Evolutionary conservation across 2,113 vertebrate species (phyloP).

Genomic region (Gobiocypris rarus): DNA sequence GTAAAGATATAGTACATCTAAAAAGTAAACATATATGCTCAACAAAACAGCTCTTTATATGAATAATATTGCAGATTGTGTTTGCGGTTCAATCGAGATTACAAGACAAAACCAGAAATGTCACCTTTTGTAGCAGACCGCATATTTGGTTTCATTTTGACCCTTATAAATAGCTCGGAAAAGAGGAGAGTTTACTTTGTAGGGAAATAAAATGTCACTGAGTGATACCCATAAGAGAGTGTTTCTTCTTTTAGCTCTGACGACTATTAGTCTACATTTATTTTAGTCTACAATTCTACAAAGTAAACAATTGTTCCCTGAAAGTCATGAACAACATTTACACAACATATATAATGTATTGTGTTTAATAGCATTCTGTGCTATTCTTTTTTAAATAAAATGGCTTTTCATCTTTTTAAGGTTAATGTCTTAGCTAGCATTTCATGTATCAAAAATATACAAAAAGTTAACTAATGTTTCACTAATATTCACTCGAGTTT

Average conservation of each 20-base stretch:
- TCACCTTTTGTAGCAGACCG: not conserved
- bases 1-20: not conserved
- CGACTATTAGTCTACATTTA: too few species aligned
- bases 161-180: constrained; percentile 17
- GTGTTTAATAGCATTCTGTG: not conserved
- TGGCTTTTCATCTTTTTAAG: not conserved
- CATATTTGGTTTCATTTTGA: constrained; percentile 31
- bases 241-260: not conserved
- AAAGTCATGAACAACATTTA: not conserved
- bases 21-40: not conserved
- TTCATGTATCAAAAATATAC: too few species aligned
- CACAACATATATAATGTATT: too few species aligned
- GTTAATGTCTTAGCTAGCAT: not conserved
- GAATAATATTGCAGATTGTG: not conserved
- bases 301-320: not conserved
- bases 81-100: not conserved
- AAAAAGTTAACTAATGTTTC: too few species aligned
- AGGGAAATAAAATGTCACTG: not conserved
- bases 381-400: not conserved
- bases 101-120: not conserved
- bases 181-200: constrained; percentile 8
- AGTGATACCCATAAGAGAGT: not conserved
- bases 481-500: too few species aligned
- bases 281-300: too few species aligned
- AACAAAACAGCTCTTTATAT: not conserved